Conservation (phyloP, 2,797 vertebrate genomes). For the Sorex maritimensis region DNA sequence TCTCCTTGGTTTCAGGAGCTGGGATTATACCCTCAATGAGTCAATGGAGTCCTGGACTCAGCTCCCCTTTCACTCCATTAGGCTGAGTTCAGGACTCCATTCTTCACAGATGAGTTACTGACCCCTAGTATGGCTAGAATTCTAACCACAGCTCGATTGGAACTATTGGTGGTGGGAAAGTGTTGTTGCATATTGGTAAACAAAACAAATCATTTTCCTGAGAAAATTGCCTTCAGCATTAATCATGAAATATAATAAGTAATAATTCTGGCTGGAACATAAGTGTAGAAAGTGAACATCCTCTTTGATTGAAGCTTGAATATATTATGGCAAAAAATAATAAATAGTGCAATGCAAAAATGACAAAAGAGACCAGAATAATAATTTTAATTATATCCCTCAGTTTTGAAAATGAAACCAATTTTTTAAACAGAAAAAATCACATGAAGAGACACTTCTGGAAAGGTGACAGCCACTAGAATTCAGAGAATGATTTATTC, state of each 20-base stretch:
- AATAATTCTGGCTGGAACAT: constrained; percentile 45
- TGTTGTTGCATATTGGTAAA: neutral
- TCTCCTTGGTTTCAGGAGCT: neutral
- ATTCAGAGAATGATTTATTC: constrained; percentile 10
- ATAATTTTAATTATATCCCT: constrained; percentile 53
- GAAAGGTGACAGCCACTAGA: neutral
- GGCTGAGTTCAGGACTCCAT: too few relatives aligned
- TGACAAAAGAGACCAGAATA: neutral
- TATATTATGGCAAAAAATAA: constrained; percentile 51
- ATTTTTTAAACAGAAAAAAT: neutral
- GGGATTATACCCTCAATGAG: neutral
- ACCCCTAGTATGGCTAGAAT: neutral
- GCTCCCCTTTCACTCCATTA: neutral
- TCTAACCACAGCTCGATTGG: constrained; percentile 5
- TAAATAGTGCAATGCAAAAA: constrained; percentile 37
- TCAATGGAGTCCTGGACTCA: neutral
- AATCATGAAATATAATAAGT: constrained; percentile 37
- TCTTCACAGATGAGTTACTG: neutral
- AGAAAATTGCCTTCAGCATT: constrained; percentile 51
- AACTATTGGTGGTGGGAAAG: neutral
- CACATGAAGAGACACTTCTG: constrained; percentile 38
- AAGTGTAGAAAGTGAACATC: constrained; percentile 34
- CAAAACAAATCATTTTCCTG: constrained; percentile 51
- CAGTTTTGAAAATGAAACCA: neutral
- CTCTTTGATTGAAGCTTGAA: constrained; percentile 47